Evolutionary conservation across 2,888 invertebrate species (phyloP).

Genomic region (Coremacera marginata): DNA sequence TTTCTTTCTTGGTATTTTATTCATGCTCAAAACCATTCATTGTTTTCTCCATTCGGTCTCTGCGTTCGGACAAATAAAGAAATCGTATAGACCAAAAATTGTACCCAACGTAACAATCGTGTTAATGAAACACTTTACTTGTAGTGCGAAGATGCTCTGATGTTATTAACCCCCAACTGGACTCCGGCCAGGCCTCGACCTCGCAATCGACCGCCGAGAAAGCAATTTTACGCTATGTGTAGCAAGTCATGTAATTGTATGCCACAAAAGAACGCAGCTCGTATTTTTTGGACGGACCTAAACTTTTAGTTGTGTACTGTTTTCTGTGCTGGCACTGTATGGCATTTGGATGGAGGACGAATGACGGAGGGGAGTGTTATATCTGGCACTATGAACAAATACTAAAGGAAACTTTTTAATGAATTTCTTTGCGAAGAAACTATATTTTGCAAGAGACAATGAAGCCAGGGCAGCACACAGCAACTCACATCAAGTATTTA

Average conservation of each 20-base stretch:
- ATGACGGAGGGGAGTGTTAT: constrained; percentile 19
- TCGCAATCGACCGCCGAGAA: neutral
- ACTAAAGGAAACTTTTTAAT: constrained; percentile 39
- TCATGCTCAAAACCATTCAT: constrained; percentile 1
- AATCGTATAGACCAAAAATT: constrained; percentile 35
- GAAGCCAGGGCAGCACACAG: neutral
- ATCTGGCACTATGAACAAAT: constrained; percentile 36
- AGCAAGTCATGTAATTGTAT: constrained; percentile 40
- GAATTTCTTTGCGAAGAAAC: constrained; percentile 32
- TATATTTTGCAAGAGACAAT: constrained; percentile 2
- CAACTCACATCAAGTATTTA: neutral
- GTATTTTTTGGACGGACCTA: constrained; percentile 29
- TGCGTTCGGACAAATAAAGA: constrained; percentile 36
- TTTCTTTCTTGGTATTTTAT: neutral
- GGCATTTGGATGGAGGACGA: neutral
- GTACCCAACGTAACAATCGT: constrained; percentile 39
- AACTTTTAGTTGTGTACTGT: constrained; percentile 5
- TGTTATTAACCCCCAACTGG: constrained; percentile 14
- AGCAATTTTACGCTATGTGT: constrained; percentile 37
- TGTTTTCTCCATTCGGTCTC: neutral
- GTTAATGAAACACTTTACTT: constrained; percentile 46
- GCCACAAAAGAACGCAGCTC: constrained; percentile 30
- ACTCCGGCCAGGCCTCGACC: neutral
- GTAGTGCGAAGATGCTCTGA: constrained; percentile 12
- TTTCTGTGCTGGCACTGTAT: neutral